A percentile compares a stretch with the other conserved stretches of the same genome.
phyloP scores from a whole-genome alignment of 2,113 vertebrate genomes.

The Verasper variegatus region DNA sequence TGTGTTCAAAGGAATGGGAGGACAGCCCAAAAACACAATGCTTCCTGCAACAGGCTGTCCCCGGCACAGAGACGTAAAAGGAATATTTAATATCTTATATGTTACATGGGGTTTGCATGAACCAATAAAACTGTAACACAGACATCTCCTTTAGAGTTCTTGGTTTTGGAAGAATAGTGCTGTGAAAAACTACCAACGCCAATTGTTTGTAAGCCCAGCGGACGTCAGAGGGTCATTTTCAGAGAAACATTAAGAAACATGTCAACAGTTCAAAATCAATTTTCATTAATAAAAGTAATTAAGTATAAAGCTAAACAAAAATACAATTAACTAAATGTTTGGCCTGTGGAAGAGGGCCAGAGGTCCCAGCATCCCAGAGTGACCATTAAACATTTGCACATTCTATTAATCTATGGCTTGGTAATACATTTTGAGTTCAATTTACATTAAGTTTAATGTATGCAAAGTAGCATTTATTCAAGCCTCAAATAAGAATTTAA shows the following conservation, averaged over 20 bases:
- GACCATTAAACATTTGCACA: not conserved
- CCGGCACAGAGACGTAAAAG: no score
- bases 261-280: not conserved
- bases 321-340: not conserved
- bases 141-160: no score
- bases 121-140: no score
- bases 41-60: no score
- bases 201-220: no score
- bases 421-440: not conserved
- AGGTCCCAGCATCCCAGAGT: not conserved
- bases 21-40: no score
- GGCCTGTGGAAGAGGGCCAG: not conserved
- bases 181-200: no score
- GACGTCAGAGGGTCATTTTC: not conserved
- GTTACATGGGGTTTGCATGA: no score
- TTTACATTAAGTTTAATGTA: not conserved
- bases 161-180: no score
- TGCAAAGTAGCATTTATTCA: not conserved
- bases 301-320: not conserved
- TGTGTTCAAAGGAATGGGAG: no score
- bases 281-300: not conserved
- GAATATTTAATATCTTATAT: no score
- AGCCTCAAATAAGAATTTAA: not conserved
- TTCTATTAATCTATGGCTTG: not conserved
- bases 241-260: not conserved